Evolutionary conservation across 2,888 invertebrate species (phyloP), one percentile per base, ranked within the genome.

Genomic region (Ypsolopha sequella): DNA sequence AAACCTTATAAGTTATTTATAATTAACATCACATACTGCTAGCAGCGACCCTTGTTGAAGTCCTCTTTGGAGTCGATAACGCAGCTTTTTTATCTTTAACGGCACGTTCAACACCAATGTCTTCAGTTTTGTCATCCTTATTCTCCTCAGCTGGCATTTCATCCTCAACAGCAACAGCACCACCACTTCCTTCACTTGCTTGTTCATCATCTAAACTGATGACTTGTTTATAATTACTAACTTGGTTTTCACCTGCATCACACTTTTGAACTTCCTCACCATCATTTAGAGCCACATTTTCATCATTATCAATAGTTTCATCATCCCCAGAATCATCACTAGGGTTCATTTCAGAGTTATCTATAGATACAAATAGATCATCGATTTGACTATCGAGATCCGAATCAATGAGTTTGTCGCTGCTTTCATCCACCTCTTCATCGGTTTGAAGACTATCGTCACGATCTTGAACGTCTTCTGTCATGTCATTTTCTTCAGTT

Each of bases 301-400:
- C 11, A 34, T 44, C 54, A 35, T 41, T 46, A 6, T 8, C 36
- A 10, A 53, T 55, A 6, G 52, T 54, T 14, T 43, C 35, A n/a
- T 46, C 47, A 33, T 39, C 46, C n/a, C n/a, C 39, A 10, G 24
- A 11, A n/a, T 35, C 24, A 6, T 51, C 51, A n/a, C 35, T 34
- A 11, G 10, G 14, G 6, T 9, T 14, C 2, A 14, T 34, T 24
- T 45, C 50, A 6, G 46, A n/a, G n/a, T 33, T 41, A 1, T 13
- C 4, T 24, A 79, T 74, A 2, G 71, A 62, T 0, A 65, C 54
- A 0, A 80, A 60, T n/a, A 82, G 58, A 38, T 76, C 72, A 3
- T 56, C 58, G 33, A 80, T 80, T 57, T 80, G 78, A 4, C 63
- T 57, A 24, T 80, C 76, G 2, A 80, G 55, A 33, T 56, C 64